phyloP scores from a whole-genome alignment of 2,113 vertebrate genomes.

The Thamnaconus septentrionalis region DNA sequence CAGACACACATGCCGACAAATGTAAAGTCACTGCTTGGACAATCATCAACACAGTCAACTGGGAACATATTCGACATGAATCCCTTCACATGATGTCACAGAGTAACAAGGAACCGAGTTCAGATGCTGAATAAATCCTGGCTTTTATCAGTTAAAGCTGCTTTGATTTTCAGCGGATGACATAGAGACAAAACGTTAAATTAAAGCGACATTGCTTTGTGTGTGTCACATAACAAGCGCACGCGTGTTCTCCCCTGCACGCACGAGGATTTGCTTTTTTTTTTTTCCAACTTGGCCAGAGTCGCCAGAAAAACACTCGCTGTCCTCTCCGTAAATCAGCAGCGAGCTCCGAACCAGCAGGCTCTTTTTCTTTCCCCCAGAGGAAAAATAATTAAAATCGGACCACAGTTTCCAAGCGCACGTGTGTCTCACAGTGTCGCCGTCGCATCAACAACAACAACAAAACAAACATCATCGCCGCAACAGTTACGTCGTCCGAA shows the following conservation, averaged over 20 bases:
- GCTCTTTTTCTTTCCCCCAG: too few relatives aligned
- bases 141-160: conserved; percentile 59
- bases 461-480: conserved; percentile 1
- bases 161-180: conserved; percentile 50
- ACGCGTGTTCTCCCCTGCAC: conserved; percentile 22
- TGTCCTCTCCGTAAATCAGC: conserved; percentile 86
- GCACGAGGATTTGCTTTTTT: conserved; percentile 72
- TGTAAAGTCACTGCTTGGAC: too few relatives aligned
- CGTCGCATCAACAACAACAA: conserved; percentile 24
- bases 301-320: conserved; percentile 79
- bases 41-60: neutral
- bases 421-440: too few relatives aligned
- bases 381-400: too few relatives aligned
- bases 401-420: too few relatives aligned
- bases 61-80: conserved; percentile 24
- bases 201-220: conserved; percentile 35
- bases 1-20: too few relatives aligned
- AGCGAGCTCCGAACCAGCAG: conserved; percentile 19
- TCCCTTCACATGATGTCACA: conserved; percentile 26
- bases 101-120: conserved; percentile 22
- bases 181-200: conserved; percentile 52
- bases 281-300: too few relatives aligned
- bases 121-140: conserved; percentile 51
- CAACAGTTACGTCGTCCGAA: too few relatives aligned
- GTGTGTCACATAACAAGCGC: conserved; percentile 26